These are phyloP conservation scores for Ctenoplectra terminalis DNA, from an alignment of 1,140 invertebrate species.

Conservation along the genomic window DNA sequence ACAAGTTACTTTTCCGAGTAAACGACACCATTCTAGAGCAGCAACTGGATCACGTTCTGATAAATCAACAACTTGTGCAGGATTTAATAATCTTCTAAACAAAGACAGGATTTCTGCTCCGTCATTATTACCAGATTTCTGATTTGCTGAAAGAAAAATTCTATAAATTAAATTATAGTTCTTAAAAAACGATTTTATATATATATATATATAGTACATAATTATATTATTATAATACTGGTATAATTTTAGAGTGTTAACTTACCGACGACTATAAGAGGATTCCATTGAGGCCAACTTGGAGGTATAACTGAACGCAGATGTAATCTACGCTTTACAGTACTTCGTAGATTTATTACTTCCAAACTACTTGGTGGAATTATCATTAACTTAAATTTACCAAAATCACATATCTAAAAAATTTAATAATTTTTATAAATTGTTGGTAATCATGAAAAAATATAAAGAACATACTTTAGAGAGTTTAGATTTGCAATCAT, in stretches of 20 bases:
- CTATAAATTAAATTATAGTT: not conserved
- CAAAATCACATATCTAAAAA: slow-evolving; percentile 88
- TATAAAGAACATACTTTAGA: slow-evolving; percentile 73
- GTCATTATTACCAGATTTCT: slow-evolving; percentile 95
- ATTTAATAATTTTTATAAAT: slow-evolving; percentile 31
- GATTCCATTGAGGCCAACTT: slow-evolving; percentile 87
- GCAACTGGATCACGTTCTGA: slow-evolving; percentile 88
- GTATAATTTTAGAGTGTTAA: slow-evolving; percentile 34
- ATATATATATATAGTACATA: slow-evolving; percentile 12
- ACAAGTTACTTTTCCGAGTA: slow-evolving; percentile 85
- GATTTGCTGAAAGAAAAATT: slow-evolving; percentile 86
- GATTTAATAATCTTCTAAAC: slow-evolving; percentile 92
- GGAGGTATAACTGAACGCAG: slow-evolving; percentile 85
- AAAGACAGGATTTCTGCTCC: slow-evolving; percentile 90
- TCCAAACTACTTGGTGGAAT: slow-evolving; percentile 89
- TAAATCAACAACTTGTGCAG: slow-evolving; percentile 94
- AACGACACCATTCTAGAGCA: slow-evolving; percentile 91
- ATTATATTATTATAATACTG: slow-evolving; percentile 15
- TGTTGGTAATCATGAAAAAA: not conserved
- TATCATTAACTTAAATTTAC: slow-evolving; percentile 87
- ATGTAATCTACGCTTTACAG: slow-evolving; percentile 83
- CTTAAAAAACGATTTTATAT: slow-evolving; percentile 6
- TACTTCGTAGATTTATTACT: slow-evolving; percentile 85
- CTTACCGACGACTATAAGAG: slow-evolving; percentile 89
- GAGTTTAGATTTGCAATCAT: slow-evolving; percentile 83